Evolutionary conservation across 2,113 vertebrate species (phyloP).

Genomic region (Oceanodroma tethys): DNA sequence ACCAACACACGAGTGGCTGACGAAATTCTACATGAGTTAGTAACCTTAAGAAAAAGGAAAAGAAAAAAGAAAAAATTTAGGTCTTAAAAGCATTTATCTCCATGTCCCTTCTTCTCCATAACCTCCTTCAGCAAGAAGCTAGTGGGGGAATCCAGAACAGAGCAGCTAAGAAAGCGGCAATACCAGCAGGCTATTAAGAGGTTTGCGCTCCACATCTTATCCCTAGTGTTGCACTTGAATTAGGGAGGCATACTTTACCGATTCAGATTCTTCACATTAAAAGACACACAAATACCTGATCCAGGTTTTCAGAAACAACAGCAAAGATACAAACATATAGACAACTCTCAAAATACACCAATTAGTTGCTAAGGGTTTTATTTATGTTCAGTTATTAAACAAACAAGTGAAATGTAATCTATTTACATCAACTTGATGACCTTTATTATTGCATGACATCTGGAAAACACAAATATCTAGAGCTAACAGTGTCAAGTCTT

Average conservation of each 20-base stretch:
- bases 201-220: not conserved
- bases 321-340: accelerated
- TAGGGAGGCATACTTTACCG: not conserved
- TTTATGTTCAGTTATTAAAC: not conserved
- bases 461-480: not conserved
- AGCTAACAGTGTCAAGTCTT: not conserved
- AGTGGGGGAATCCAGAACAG: not conserved
- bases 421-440: not conserved
- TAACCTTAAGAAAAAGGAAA: not conserved
- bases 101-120: not conserved
- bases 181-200: not conserved
- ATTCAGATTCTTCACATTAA: not conserved
- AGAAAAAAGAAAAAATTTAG: not conserved
- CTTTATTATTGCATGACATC: not conserved
- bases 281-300: not conserved
- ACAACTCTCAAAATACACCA: not conserved
- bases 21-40: not conserved
- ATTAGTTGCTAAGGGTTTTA: not conserved
- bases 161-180: not conserved
- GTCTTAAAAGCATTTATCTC: not conserved
- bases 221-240: not conserved
- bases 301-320: not conserved
- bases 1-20: not conserved
- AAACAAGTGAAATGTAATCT: not conserved
- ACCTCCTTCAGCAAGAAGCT: not conserved